Conservation (phyloP, 2,888 invertebrate genomes). For the Rotaria sp. region DNA sequence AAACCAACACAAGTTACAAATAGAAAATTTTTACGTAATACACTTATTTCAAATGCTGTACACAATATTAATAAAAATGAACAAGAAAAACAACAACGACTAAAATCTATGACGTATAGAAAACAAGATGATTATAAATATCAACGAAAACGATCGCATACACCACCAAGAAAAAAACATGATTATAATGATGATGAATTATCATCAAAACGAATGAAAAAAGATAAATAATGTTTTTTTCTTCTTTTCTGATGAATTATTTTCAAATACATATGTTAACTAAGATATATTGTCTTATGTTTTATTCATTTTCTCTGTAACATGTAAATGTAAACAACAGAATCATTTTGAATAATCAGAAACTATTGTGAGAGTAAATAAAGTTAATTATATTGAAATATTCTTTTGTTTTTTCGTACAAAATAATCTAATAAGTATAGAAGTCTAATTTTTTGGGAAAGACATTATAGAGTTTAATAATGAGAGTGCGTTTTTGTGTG, state of each 20-base stretch:
- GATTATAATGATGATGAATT: background rate
- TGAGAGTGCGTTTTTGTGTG: no score
- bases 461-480: no score
- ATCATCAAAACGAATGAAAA: background rate
- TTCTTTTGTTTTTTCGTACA: no score
- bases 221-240: background rate
- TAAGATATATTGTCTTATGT: background rate
- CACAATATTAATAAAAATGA: slow-evolving; percentile 8
- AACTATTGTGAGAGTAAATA: no score
- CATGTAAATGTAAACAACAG: no score
- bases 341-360: no score
- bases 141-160: background rate
- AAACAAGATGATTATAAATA: background rate
- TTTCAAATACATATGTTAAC: background rate
- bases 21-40: slow-evolving; percentile 19
- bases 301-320: no score
- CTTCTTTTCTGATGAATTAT: background rate
- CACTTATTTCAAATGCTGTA: slow-evolving; percentile 19
- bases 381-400: no score
- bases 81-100: background rate
- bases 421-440: no score
- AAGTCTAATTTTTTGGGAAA: no score
- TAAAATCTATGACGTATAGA: background rate
- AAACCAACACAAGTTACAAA: background rate
- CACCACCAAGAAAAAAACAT: background rate